Evolutionary conservation across 2,888 invertebrate species (phyloP), one percentile per base, ranked within the genome.

Genomic region (Polyommatus icarus): DNA sequence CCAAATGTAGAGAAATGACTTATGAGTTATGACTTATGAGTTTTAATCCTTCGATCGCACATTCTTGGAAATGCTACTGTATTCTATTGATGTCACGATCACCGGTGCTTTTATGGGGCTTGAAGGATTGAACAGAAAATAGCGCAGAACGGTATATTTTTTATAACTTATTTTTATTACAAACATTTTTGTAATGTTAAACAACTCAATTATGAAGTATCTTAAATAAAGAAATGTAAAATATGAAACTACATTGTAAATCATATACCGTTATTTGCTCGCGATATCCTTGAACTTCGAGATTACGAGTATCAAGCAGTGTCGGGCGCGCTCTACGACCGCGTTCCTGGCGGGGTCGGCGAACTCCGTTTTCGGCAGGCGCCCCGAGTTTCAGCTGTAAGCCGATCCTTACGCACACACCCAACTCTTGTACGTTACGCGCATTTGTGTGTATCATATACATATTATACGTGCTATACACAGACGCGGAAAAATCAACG

Each of bases 301-400:
- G 77, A 76, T 7, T 84, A 87, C 83, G 85, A 88, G 84, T 85
- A 88, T 85, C 88, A 84, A 88, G 80, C 78, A 6, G 8, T 54
- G 72, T 83, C 54, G 81, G 71, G 84, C 87, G 85, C 85, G 81
- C 86, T 92, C 79, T 84, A 90, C 86, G 89, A 88, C 89, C 91
- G 86, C 84, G 89, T 88, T 91, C 90, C 90, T 91, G 89, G 87
- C 88, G 88, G 90, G 93, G 91, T 93, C 92, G 88, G 85, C 86
- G 93, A 90, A 91, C 93, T 89, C 87, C 86, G 87, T 93, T 94
- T 94, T 94, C 93, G 94, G 93, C 93, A 92, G 91, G 91, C 92
- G 91, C 90, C 88, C 92, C 86, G 87, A 87, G 91, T 93, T 93
- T 93, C 93, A 94, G 93, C 93, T 93, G 93, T 92, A 93, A 93